Base-by-base conservation (phyloP, 2,113 vertebrate genomes). In the Ailuropoda melanoleuca region DNA sequence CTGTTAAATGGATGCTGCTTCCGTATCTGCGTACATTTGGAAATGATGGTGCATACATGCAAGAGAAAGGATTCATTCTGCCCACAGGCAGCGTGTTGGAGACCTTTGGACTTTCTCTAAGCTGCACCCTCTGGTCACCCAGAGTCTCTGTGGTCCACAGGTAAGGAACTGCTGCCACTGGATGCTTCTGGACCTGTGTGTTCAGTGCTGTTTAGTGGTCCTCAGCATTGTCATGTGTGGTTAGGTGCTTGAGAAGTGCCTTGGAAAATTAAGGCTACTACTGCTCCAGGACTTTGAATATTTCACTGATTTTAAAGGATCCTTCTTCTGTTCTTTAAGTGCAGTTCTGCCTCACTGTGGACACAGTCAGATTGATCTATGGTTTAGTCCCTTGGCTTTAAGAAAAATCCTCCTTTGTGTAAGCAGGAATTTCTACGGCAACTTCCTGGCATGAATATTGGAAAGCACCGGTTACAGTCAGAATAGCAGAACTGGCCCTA, bases 401-500 rank as follows among this genome's bases (percentile, higher is more conserved):
- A 96, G 39, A 90, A 87, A 60, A 64, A 60, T 11, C 29, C 11
- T 68, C 37, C 12, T 1, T 90, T 34, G 34, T 86, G 21, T 90
- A 14, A 9, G 82, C 93, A 96, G 75, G 97, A 48, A 58, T 17
- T 58, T 43, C 75, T 85, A 39, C n/a, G 85, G 43, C 39, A 89
- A 15, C 34, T 43, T 31, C 0, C 1, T n/a, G 43, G 50, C 26
- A 1, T 81, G 64, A 1, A 24, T 46, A 60, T 2, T 77, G 82
- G 93, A 58, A 77, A 39, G 17, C 0, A 15, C 90, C 46, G 17
- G 10, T 58, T 50, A 83, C 0, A 15, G 14, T 55, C 64, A n/a
- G 92, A 97, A 94, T 43, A 50, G 17, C 46, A 50, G 81, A 78
- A 80, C 56, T 87, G 92, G 85, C 74, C 74, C 83, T 53, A 85